Base-by-base conservation (phyloP, 1,140 invertebrate genomes). In the Aphis gossypii region DNA sequence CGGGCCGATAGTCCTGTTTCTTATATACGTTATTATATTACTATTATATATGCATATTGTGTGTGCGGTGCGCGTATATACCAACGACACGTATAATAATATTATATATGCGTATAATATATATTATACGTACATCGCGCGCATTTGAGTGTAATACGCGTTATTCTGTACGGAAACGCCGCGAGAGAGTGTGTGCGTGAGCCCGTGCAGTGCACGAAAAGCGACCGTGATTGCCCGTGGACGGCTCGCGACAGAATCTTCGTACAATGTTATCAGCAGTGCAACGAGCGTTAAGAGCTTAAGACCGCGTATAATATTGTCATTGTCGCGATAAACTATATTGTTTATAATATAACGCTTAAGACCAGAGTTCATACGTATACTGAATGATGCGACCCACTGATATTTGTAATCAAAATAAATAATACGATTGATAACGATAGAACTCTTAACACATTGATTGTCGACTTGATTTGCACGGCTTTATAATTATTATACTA, bases 1-100 rank as follows among this genome's bases (percentile, higher is more conserved):
- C 44, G 90, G 87, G 68, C 90, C 90, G n/a, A 92, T 30, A 35
- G 87, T 89, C 87, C 87, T 92, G 44, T 68, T 92, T 83, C 44
- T 51, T 91, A 9, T 82, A 82, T 3, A 82, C 44, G n/a, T 82
- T 14, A 48, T 82, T 48, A 41, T 30, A 41, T 18, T 68, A 68
- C 14, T 68, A n/a, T 68, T 68, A n/a, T 51, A 20, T 23, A 2
- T 48, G 5, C 4, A 51, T 48, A 25, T n/a, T n/a, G n/a, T 30
- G 25, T 44, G 38, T n/a, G 25, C 68, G 7, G 38, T 8, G 38
- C 68, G 20, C 20, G n/a, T 44, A 48, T 38, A 48, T 38, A 11
- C n/a, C 30, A 18, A 68, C 60, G 60, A 68, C 60, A 68, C 60
- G 60, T n/a, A 56, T 60, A 60, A 68, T n/a, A 68, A 18, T 68